phyloP scores from a whole-genome alignment of 2,113 vertebrate species.

The Pogona vitticeps region DNA sequence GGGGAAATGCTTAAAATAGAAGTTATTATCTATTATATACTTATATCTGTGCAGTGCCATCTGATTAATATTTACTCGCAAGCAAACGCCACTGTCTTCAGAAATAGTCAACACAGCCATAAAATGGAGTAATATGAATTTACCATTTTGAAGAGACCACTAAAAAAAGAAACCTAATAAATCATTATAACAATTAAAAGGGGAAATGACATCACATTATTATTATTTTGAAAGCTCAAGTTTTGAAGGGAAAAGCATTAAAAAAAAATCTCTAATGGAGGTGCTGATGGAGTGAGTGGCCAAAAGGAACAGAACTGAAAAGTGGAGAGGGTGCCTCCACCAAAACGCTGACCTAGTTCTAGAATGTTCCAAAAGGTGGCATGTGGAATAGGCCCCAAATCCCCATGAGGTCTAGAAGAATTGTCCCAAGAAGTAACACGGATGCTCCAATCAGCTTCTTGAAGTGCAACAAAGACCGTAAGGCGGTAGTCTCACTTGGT shows the following conservation, averaged over 20 bases:
- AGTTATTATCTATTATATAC: too few relatives aligned
- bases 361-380: neutral
- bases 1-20: too few relatives aligned
- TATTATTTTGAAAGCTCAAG: too few relatives aligned
- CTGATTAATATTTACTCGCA: too few relatives aligned
- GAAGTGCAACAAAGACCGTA: neutral
- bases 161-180: too few relatives aligned
- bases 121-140: neutral
- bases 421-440: neutral
- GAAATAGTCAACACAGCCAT: neutral
- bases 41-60: too few relatives aligned
- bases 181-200: too few relatives aligned
- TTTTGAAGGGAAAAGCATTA: too few relatives aligned
- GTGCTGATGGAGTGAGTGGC: neutral
- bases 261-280: neutral
- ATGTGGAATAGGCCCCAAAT: neutral
- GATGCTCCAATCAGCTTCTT: neutral
- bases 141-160: neutral
- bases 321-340: neutral
- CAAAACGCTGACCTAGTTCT: neutral
- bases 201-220: too few relatives aligned
- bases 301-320: neutral
- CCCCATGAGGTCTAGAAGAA: neutral
- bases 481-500: neutral
- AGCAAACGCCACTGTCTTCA: neutral